Evolutionary conservation across 2,113 vertebrate species (phyloP).

Genomic region (Psittacara wagleri): DNA sequence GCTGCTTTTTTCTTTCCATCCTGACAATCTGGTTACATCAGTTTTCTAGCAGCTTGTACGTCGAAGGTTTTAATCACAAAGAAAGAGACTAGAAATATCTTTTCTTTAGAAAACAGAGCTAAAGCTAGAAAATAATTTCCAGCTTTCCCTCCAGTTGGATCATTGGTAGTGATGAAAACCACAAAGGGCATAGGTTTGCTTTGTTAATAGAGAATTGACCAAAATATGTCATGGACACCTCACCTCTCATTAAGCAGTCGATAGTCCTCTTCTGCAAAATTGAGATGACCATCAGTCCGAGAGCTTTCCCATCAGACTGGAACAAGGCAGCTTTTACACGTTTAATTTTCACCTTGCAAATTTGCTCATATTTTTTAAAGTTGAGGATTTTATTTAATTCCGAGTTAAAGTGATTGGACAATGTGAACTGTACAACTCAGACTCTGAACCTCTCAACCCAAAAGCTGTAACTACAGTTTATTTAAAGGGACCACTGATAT

Average conservation of each 20-base stretch:
- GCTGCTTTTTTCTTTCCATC: constrained; percentile 59
- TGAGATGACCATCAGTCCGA: not conserved
- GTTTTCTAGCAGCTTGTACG: constrained; percentile 46
- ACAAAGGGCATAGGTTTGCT: not conserved
- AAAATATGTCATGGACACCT: not conserved
- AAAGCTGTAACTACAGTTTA: not conserved
- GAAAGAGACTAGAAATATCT: constrained; percentile 21
- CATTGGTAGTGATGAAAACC: not conserved
- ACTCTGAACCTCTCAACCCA: not conserved
- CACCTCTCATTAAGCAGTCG: not conserved
- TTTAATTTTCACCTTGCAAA: not conserved
- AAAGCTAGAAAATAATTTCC: not conserved
- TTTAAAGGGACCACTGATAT: not conserved
- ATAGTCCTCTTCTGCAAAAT: not conserved
- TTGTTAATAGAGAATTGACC: not conserved
- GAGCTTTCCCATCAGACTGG: not conserved
- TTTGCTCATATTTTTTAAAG: not conserved
- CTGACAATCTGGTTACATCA: constrained; percentile 64
- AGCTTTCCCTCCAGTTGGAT: not conserved
- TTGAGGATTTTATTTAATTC: not conserved
- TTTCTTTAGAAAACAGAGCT: constrained; percentile 21
- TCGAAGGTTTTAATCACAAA: constrained; percentile 32
- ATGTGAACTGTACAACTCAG: not conserved
- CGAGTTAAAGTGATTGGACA: not conserved
- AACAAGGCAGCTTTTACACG: not conserved